phyloP scores from a whole-genome alignment of 2,113 vertebrate genomes.

The Melanerpes aurifrons region DNA sequence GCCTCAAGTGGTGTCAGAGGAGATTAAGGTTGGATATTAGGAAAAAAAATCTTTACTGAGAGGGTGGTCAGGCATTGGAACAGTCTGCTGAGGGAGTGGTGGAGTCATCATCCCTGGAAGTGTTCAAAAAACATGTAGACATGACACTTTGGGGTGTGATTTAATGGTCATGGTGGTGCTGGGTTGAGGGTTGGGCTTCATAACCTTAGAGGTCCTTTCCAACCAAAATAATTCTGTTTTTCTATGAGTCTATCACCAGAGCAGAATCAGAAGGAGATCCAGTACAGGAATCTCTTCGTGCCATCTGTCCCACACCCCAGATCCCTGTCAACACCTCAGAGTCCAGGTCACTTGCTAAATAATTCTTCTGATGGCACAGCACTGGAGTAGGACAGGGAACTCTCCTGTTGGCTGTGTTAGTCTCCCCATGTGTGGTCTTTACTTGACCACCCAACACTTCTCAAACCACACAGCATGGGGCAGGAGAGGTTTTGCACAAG shows the following conservation, averaged over 20 bases:
- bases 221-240: too few species aligned
- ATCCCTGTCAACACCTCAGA: neutral
- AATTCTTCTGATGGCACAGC: neutral
- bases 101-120: too few species aligned
- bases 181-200: too few species aligned
- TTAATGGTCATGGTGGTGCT: too few species aligned
- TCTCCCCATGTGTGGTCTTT: neutral
- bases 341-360: neutral
- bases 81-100: too few species aligned
- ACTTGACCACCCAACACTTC: neutral
- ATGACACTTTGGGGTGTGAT: too few species aligned
- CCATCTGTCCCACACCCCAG: neutral
- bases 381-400: neutral
- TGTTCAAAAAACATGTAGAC: too few species aligned
- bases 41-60: too few species aligned
- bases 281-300: neutral
- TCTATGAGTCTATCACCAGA: fast-evolving
- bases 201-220: too few species aligned
- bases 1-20: too few species aligned
- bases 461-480: neutral
- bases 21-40: too few species aligned
- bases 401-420: neutral
- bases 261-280: neutral
- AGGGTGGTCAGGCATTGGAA: too few species aligned
- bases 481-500: neutral